Evolutionary conservation across 2,888 invertebrate species (phyloP).

Genomic region (Oxystoma pomonae): DNA sequence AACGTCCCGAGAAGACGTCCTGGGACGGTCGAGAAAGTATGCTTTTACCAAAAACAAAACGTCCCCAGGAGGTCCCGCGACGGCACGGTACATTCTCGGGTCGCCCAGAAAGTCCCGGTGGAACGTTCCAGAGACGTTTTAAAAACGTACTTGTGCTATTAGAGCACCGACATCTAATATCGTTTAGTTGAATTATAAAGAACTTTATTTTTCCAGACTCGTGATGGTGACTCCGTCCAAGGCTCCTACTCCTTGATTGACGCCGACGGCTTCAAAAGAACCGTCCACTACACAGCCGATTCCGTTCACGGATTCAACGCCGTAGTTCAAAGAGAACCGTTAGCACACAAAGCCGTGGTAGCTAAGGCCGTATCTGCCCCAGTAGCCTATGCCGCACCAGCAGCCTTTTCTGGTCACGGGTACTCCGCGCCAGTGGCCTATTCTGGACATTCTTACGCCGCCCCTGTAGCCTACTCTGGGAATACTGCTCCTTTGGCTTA

Average conservation of each 20-base stretch:
- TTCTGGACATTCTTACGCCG: conserved; percentile 13
- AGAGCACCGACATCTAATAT: no score
- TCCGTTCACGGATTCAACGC: conserved; percentile 54
- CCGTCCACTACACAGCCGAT: conserved; percentile 53
- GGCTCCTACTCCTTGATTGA: conserved; percentile 53
- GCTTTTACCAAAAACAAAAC: no score
- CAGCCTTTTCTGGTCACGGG: not conserved
- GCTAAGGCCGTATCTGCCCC: conserved; percentile 16
- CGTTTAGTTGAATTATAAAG: no score
- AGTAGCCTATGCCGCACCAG: conserved; percentile 26
- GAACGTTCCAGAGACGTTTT: no score
- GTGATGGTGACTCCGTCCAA: conserved; percentile 51
- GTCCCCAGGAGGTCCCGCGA: no score
- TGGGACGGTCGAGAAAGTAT: no score
- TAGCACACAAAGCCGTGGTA: conserved; percentile 27
- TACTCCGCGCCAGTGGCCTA: conserved; percentile 31
- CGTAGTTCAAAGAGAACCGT: conserved; percentile 50
- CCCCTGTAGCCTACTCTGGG: conserved; percentile 22
- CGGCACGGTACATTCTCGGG: no score
- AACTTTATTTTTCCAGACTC: conserved; percentile 25
- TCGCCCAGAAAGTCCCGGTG: no score
- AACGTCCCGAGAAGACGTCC: no score
- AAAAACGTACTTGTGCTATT: no score
- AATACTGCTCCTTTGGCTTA: conserved; percentile 30
- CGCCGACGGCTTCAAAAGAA: conserved; percentile 51